phyloP scores from a whole-genome alignment of 2,113 vertebrate species.

The Corythornis madagascariensis region DNA sequence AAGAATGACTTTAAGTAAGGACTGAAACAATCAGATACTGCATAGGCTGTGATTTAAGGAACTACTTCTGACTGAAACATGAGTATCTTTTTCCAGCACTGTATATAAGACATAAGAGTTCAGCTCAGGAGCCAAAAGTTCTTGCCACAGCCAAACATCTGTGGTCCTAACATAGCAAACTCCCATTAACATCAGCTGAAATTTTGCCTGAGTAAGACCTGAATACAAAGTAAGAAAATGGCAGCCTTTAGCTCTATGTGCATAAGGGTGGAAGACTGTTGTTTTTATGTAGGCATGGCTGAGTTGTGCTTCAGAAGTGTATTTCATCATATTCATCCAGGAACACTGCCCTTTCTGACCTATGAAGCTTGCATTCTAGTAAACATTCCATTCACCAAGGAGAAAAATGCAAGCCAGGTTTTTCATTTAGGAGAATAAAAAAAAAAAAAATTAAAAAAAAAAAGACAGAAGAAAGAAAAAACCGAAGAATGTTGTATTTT shows the following conservation, averaged over 20 bases:
- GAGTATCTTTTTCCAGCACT: accelerated
- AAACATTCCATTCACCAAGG: not conserved
- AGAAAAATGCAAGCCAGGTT: not conserved
- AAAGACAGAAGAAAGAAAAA: not conserved
- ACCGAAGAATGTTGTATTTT: not conserved
- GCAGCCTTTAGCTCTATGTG: not conserved
- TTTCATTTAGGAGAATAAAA: accelerated
- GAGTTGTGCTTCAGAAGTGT: not conserved
- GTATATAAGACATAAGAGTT: not conserved
- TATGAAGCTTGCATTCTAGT: not conserved
- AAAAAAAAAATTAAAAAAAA: not conserved
- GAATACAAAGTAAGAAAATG: not conserved
- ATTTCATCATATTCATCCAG: not conserved
- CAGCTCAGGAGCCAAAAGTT: not conserved
- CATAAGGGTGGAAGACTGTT: not conserved
- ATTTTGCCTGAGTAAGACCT: not conserved
- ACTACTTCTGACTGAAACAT: not conserved
- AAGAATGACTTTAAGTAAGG: not conserved
- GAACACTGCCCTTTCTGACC: constrained; percentile 11
- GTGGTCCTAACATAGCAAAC: not conserved
- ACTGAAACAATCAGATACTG: not conserved
- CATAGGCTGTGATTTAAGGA: not conserved
- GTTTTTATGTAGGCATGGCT: not conserved
- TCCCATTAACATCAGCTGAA: not conserved
- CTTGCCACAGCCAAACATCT: not conserved